Conservation (phyloP, 2,113 vertebrate species). For the Siniperca knerii region DNA sequence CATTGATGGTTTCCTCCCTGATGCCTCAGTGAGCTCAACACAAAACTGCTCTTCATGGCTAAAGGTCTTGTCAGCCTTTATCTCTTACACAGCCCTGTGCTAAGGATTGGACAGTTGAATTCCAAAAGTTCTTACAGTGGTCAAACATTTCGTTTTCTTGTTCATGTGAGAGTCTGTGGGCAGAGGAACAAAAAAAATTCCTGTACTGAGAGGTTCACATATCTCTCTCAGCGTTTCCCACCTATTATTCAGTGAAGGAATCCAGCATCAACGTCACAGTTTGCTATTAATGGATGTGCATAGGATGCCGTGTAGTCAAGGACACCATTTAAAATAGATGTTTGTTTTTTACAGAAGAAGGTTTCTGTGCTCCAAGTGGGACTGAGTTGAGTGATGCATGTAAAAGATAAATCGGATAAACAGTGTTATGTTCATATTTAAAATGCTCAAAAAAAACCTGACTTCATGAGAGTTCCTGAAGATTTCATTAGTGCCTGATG, state of each 20-base stretch:
- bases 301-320: constrained; percentile 79
- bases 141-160: constrained; percentile 45
- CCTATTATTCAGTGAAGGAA: constrained; percentile 56
- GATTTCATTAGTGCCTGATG: constrained; percentile 29
- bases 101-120: constrained; percentile 37
- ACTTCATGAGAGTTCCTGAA: neutral
- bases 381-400: constrained; percentile 4
- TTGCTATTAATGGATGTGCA: constrained; percentile 75
- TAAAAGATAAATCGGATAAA: constrained; percentile 27
- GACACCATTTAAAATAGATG: constrained; percentile 75
- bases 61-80: constrained; percentile 56
- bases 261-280: constrained; percentile 68
- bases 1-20: constrained; percentile 32
- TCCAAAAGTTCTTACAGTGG: constrained; percentile 1
- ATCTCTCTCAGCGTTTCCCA: constrained; percentile 39
- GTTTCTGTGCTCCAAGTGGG: constrained; percentile 27
- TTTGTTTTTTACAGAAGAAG: constrained; percentile 32
- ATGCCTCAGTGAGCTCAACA: constrained; percentile 29
- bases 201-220: constrained; percentile 41
- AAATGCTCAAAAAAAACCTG: neutral
- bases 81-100: constrained; percentile 12
- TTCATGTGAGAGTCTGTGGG: constrained; percentile 18
- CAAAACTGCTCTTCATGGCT: constrained; percentile 38
- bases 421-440: neutral
- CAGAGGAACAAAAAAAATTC: constrained; percentile 14